Evolutionary conservation across 1,140 invertebrate genomes (phyloP), one percentile per base, ranked within the genome.

Genomic region (Nasonia vitripennis): DNA sequence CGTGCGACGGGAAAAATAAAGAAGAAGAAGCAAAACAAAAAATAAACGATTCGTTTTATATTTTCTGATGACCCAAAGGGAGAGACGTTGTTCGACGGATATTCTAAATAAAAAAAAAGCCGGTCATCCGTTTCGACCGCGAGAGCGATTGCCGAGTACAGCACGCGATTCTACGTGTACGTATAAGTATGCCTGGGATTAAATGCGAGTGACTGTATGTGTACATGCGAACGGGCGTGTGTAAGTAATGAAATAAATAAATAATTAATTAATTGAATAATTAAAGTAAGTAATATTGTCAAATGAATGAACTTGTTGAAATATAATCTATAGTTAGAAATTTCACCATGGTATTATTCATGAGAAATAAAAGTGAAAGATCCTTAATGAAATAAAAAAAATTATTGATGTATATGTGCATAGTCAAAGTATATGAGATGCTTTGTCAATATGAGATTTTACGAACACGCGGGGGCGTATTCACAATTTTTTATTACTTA

Each of bases 271-370:
- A 68, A 81, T 81, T 85, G 20, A 81, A 81, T 86, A 85, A 80
- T 55, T 79, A 86, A 78, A 86, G 10, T 74, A 85, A 85, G 51
- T 78, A 82, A 78, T 82, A 86, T 86, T 86, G 80, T 86, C 80
- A 86, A 86, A 86, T 82, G 74, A 78, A 86, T 78, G 67, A 86
- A 83, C 62, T 86, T 86, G 85, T 86, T 86, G 68, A 86, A 86
- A 78, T 86, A 86, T 83, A 86, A 86, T 82, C 80, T 82, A 83
- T 83, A 86, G 75, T 86, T 86, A 86, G 80, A 86, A 86, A 78
- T 78, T 82, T 81, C 62, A 86, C n/a, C 34, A 77, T 86, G 71
- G 74, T 82, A 73, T 86, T 82, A 82, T 82, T 86, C 48, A 80
- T 67, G 51, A 74, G 9, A 83, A 78, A 31, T 68, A 70, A 80